Base-by-base conservation (phyloP, 2,888 invertebrate species). In the Drosophila pseudotakahashii region DNA sequence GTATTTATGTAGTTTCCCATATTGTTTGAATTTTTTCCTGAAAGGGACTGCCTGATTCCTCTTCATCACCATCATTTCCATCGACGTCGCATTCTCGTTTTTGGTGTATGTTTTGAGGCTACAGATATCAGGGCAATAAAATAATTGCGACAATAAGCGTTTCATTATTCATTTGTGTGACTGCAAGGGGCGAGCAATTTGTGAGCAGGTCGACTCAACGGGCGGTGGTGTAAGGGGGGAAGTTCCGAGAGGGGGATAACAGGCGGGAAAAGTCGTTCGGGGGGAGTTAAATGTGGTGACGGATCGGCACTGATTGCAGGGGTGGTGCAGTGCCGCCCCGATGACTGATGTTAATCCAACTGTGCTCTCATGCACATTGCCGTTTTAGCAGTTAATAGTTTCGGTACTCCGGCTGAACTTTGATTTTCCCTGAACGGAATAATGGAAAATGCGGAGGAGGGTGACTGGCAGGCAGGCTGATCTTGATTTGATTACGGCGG, bases 121-220 rank as follows among this genome's bases (percentile, higher is more conserved):
- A 86, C 63, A 79, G 76, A 78, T 87, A 89, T 87, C 79, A 87
- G 89, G 90, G 90, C 89, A 90, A 91, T 91, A 90, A 92, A 92
- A 92, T 92, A 92, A 92, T 92, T 92, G 92, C 88, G 90, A 91
- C 92, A 91, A 92, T 92, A 92, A 92, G 92, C 91, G 88, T 90
- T 91, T 91, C 91, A 92, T 92, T 92, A 92, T 91, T 83, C 82
- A 86, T 83, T 90, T 82, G 79, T 78, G 75, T 79, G 87, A 79
- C 76, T 75, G 78, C 73, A 79, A 85, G 88, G 85, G 88, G 88
- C 86, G 82, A 80, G 63, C 84, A 86, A 82, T 81, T 82, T 81
- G 84, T 70, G 78, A 77, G 82, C 87, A 87, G 82, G 82, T 81
- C 83, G 68, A 51, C 34, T 44, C 61, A 26, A 6, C 19, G 19